Evolutionary conservation across 30 jellyfish, hydroid and myxozoan genomes (phyloP).

Genomic region (Aurelia coerulea): DNA sequence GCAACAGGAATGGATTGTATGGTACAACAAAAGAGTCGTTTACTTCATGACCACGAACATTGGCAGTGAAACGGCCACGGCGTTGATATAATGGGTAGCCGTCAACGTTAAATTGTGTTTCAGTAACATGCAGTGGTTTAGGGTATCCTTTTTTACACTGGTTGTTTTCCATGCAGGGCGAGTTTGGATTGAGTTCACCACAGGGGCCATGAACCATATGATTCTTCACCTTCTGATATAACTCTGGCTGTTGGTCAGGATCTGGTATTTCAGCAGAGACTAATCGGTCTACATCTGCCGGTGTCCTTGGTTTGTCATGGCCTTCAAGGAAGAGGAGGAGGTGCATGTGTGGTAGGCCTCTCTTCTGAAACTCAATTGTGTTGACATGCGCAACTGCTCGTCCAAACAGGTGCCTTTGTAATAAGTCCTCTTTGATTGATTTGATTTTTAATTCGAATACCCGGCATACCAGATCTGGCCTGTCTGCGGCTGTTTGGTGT

Average conservation of each 20-base stretch:
- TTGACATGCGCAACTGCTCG: conserved; percentile 27
- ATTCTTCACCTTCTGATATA: neutral
- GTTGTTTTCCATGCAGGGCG: no score
- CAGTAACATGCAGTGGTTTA: neutral
- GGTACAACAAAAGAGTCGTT: conserved; percentile 74
- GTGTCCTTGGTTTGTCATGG: conserved; percentile 1
- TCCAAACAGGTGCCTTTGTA: conserved; percentile 28
- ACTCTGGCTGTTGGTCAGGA: neutral
- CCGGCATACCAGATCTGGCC: conserved; percentile 54
- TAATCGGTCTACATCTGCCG: neutral
- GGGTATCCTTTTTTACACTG: neutral
- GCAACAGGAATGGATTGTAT: conserved; percentile 45
- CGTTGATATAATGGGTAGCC: conserved; percentile 75
- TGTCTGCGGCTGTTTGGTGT: neutral
- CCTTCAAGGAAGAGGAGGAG: neutral
- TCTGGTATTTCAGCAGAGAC: conserved; percentile 18
- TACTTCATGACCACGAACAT: neutral
- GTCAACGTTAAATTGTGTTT: conserved; percentile 20
- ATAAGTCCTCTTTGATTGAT: conserved; percentile 13
- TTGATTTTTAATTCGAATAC: conserved; percentile 37
- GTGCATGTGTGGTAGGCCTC: conserved; percentile 30
- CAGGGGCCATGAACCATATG: conserved; percentile 1
- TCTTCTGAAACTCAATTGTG: conserved; percentile 58
- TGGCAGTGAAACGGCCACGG: conserved; percentile 37
- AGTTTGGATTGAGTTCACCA: neutral